Percentiles rank a stretch among this genome's conserved stretches.
Conservation (phyloP, 2,797 vertebrate species). For the Pantherophis alleghaniensis region DNA sequence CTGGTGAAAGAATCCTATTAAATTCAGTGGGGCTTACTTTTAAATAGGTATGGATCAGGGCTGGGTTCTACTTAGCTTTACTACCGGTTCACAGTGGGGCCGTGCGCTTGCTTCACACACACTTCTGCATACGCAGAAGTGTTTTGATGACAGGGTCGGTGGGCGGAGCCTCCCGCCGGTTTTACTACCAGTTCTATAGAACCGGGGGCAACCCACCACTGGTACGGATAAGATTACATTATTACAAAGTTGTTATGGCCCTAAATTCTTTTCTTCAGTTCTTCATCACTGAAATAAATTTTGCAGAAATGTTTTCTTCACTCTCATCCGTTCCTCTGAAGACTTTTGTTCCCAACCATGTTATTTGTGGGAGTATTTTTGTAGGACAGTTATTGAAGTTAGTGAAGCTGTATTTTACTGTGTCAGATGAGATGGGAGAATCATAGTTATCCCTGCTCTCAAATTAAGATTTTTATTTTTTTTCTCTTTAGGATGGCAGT, state of each 20-base stretch:
- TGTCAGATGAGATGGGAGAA: not conserved
- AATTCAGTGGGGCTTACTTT: not conserved
- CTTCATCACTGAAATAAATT: rapidly evolving
- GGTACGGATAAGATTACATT: not conserved
- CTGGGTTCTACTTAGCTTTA: no score
- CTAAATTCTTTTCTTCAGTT: rapidly evolving
- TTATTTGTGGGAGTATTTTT: not conserved
- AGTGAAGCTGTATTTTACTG: not conserved
- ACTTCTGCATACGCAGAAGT: no score
- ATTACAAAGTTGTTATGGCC: not conserved
- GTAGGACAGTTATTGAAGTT: slow-evolving; percentile 14
- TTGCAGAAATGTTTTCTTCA: rapidly evolving
- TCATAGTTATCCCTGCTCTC: not conserved
- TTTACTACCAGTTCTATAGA: no score
- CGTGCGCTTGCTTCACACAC: no score
- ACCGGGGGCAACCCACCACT: no score
- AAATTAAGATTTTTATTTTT: slow-evolving; percentile 30
- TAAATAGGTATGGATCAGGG: not conserved
- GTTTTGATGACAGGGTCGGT: no score
- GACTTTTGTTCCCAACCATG: no score
- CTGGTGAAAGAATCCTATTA: not conserved
- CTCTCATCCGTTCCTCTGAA: not conserved
- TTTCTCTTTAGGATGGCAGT: not conserved
- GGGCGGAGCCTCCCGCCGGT: no score
- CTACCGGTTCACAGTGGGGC: no score